phyloP scores from a whole-genome alignment of 2,888 invertebrate species.

The Sclerodermus sp. region DNA sequence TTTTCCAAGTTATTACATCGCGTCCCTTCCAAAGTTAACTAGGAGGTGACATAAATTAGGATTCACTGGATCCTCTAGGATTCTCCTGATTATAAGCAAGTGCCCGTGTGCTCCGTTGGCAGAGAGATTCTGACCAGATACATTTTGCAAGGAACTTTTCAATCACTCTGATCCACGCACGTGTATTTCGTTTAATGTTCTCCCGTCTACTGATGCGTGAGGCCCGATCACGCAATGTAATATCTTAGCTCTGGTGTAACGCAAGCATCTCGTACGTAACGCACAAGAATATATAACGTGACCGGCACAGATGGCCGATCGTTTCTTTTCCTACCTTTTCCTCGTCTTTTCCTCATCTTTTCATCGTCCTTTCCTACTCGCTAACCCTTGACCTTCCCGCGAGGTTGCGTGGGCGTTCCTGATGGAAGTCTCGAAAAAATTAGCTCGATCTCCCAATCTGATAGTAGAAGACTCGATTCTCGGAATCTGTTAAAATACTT shows the following conservation, averaged over 20 bases:
- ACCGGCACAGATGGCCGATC: conserved; percentile 20
- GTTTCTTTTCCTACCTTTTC: conserved; percentile 18
- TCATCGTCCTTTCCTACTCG: background rate
- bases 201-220: conserved; percentile 35
- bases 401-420: no score
- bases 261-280: conserved; percentile 7
- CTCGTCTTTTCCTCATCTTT: conserved; percentile 2
- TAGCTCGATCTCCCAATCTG: no score
- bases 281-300: background rate
- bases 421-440: no score
- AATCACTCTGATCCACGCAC: conserved; percentile 8
- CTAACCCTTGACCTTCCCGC: background rate
- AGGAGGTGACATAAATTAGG: no score
- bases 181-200: conserved; percentile 37
- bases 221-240: conserved; percentile 34
- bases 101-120: no score
- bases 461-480: no score
- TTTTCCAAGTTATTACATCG: no score
- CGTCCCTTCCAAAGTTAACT: no score
- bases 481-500: no score
- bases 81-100: no score
- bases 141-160: background rate
- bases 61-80: no score
- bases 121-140: no score
- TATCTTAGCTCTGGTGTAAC: conserved; percentile 5